Percentiles rank a stretch among this genome's conserved stretches.
Evolutionary conservation across 2,888 invertebrate species (phyloP).

Genomic region (Heteromyza rotundicornis): DNA sequence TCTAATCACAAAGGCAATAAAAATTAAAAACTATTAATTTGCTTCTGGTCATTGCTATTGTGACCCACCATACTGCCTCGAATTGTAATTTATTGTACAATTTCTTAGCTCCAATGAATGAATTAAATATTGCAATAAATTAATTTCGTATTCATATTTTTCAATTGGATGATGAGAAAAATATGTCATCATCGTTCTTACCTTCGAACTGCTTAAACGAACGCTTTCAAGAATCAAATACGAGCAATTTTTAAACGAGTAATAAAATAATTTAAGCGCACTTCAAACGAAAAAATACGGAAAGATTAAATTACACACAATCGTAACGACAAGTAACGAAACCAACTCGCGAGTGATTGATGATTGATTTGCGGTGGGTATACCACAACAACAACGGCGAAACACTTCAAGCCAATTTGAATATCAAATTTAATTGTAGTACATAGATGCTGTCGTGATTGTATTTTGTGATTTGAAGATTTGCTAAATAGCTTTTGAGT

Average conservation of each 20-base stretch:
- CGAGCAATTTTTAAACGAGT: too few species aligned
- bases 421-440: conserved; percentile 10
- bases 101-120: too few species aligned
- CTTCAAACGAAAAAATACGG: conserved; percentile 18
- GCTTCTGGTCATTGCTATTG: too few species aligned
- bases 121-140: too few species aligned
- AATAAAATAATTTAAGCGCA: too few species aligned
- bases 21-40: too few species aligned
- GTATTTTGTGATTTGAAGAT: not conserved
- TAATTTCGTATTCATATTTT: too few species aligned
- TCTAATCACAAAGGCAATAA: too few species aligned
- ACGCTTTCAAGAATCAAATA: not conserved
- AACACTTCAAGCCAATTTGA: not conserved
- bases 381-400: not conserved
- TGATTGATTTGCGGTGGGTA: conserved; percentile 51
- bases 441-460: conserved; percentile 1
- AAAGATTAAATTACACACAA: conserved; percentile 33
- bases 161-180: too few species aligned
- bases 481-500: not conserved
- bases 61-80: too few species aligned
- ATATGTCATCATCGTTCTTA: too few species aligned
- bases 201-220: not conserved
- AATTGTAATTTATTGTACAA: too few species aligned
- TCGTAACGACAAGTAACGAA: not conserved
- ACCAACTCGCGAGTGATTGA: not conserved